Evolutionary conservation across 2,888 invertebrate species (phyloP).

Genomic region (Drosophila incognita): DNA sequence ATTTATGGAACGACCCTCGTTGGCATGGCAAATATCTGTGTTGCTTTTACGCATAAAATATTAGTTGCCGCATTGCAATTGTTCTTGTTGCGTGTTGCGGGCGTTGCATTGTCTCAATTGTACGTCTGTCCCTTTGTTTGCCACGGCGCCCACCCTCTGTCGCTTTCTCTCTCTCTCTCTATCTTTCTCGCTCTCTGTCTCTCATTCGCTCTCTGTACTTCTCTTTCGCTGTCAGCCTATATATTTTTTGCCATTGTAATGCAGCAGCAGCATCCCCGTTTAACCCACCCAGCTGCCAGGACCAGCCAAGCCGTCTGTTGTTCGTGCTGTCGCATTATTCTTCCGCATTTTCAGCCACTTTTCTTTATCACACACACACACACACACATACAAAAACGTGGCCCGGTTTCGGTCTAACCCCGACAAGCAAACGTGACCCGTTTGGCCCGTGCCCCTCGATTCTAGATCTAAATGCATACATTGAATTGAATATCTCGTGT

Average conservation of each 20-base stretch:
- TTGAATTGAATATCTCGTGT: constrained; percentile 81
- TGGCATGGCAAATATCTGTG: constrained; percentile 26
- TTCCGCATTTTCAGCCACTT: constrained; percentile 80
- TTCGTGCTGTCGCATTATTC: constrained; percentile 81
- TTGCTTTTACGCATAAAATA: constrained; percentile 78
- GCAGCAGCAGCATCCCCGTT: constrained; percentile 32
- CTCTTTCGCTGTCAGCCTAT: constrained; percentile 58
- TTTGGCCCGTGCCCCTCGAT: constrained; percentile 17
- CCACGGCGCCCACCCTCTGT: background rate
- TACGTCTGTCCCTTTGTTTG: constrained; percentile 17
- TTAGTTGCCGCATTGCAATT: constrained; percentile 78
- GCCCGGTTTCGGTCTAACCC: constrained; percentile 59
- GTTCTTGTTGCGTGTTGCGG: constrained; percentile 70
- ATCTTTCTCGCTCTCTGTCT: background rate
- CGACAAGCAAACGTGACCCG: constrained; percentile 21
- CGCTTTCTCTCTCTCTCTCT: background rate
- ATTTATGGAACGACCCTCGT: constrained; percentile 41
- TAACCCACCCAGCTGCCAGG: constrained; percentile 18
- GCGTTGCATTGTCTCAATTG: constrained; percentile 74
- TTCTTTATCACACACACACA: constrained; percentile 71
- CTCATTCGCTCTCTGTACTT: constrained; percentile 1
- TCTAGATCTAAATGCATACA: constrained; percentile 24
- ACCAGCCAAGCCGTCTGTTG: constrained; percentile 48
- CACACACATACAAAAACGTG: constrained; percentile 45
- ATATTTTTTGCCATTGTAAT: constrained; percentile 67